Conservation (phyloP, 2,888 invertebrate species). For the Dolomedes plantarius region DNA sequence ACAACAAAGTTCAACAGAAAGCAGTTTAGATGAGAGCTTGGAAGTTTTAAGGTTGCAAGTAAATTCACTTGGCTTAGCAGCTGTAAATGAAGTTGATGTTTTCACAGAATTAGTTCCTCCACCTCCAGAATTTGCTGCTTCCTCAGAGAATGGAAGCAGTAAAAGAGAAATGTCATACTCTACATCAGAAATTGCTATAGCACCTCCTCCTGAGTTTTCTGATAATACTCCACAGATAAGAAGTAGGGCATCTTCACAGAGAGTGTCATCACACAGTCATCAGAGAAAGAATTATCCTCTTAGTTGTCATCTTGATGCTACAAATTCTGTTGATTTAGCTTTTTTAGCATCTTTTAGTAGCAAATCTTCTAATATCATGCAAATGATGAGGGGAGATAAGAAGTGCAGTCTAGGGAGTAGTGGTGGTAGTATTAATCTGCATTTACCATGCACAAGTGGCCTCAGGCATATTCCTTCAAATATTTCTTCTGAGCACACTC, state of each 20-base stretch:
- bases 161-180: slow-evolving; percentile 47
- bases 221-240: slow-evolving; percentile 55
- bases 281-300: slow-evolving; percentile 52
- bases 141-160: slow-evolving; percentile 25
- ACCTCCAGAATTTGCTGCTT: slow-evolving; percentile 74
- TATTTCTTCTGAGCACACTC: slow-evolving; percentile 46
- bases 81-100: slow-evolving; percentile 73
- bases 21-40: slow-evolving; percentile 58
- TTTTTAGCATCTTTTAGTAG: slow-evolving; percentile 49
- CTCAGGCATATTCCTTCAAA: slow-evolving; percentile 63
- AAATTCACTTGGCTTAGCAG: slow-evolving; percentile 71
- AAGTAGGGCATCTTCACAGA: slow-evolving; percentile 40
- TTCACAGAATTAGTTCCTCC: slow-evolving; percentile 74
- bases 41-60: slow-evolving; percentile 70
- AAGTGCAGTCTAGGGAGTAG: slow-evolving; percentile 36
- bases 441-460: slow-evolving; percentile 65
- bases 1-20: slow-evolving; percentile 40
- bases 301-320: slow-evolving; percentile 43
- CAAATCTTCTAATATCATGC: slow-evolving; percentile 55
- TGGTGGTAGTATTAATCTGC: slow-evolving; percentile 58
- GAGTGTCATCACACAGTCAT: slow-evolving; percentile 30
- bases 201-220: slow-evolving; percentile 70
- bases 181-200: slow-evolving; percentile 53
- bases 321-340: slow-evolving; percentile 59
- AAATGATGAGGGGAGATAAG: slow-evolving; percentile 52